These are phyloP conservation scores for Xylota segnis DNA, from an alignment of 2,888 invertebrate species.

Conservation along the genomic window DNA sequence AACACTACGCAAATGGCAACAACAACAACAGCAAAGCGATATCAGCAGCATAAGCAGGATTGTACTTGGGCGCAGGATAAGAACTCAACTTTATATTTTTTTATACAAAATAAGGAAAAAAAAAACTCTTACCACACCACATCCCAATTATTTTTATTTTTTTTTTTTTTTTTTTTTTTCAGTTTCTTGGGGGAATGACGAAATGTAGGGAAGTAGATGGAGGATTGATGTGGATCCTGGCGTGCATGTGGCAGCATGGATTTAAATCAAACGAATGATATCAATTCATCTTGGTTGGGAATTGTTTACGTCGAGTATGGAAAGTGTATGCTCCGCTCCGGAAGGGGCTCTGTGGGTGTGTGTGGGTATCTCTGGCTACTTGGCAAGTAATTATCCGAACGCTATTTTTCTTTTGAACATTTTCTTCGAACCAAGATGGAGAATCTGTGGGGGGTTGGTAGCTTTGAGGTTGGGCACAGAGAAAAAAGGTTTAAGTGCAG, in stretches of 20 bases:
- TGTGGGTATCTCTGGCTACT: background rate
- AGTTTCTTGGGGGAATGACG: background rate
- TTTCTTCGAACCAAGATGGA: background rate
- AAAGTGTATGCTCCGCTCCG: background rate
- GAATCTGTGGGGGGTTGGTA: background rate
- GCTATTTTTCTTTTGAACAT: background rate
- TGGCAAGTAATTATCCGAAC: slow-evolving; percentile 11
- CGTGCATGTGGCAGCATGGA: slow-evolving; percentile 56
- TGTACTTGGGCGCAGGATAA: slow-evolving; percentile 57
- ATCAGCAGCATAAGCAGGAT: slow-evolving; percentile 46
- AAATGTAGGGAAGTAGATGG: slow-evolving; percentile 17
- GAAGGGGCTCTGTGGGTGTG: background rate
- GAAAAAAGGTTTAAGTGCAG: too few relatives aligned
- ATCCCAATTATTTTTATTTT: slow-evolving; percentile 57
- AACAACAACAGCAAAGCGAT: slow-evolving; percentile 30
- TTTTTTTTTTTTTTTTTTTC: slow-evolving; percentile 18
- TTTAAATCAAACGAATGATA: slow-evolving; percentile 77
- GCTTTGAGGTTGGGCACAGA: too few relatives aligned
- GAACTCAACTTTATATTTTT: slow-evolving; percentile 55
- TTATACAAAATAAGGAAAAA: slow-evolving; percentile 18
- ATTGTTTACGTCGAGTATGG: slow-evolving; percentile 45
- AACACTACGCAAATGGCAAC: slow-evolving; percentile 53
- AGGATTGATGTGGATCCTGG: slow-evolving; percentile 68
- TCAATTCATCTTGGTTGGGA: slow-evolving; percentile 75
- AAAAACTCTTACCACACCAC: slow-evolving; percentile 52